phyloP scores from a whole-genome alignment of 2,888 invertebrate genomes.

The Drosophila robusta region DNA sequence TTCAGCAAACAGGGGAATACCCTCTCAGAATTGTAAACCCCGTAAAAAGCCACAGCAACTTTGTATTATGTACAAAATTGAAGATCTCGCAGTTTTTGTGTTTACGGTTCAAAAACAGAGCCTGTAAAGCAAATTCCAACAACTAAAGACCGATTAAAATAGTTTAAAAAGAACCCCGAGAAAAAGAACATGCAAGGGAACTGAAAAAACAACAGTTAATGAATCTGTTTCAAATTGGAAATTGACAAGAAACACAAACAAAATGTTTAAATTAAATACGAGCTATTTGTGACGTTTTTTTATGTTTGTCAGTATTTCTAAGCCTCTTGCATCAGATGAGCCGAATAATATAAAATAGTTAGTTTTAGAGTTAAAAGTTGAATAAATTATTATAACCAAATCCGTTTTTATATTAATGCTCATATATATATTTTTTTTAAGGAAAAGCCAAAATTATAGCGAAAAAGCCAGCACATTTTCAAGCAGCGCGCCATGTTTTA shows the following conservation, averaged over 20 bases:
- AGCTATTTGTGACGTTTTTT: neutral
- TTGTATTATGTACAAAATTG: constrained; percentile 25
- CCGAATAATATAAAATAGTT: constrained; percentile 20
- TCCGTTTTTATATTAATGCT: neutral
- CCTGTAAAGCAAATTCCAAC: constrained; percentile 14
- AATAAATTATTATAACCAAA: constrained; percentile 34
- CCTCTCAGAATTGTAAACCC: neutral
- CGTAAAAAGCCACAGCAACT: constrained; percentile 3
- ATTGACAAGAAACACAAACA: neutral
- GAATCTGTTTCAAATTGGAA: neutral
- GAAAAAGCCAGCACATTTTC: neutral
- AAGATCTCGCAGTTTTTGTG: constrained; percentile 34
- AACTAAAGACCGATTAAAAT: constrained; percentile 2
- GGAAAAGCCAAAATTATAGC: neutral
- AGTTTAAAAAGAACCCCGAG: neutral
- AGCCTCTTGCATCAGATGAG: constrained; percentile 11
- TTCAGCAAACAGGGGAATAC: neutral
- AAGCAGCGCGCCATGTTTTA: constrained; percentile 23
- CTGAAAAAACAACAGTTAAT: neutral
- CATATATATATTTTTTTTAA: neutral
- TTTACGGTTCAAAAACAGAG: constrained; percentile 3
- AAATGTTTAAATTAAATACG: neutral
- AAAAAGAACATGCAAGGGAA: neutral
- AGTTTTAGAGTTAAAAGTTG: constrained; percentile 10
- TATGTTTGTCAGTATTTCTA: constrained; percentile 10